Evolutionary conservation across 2,888 invertebrate genomes (phyloP), one percentile per base, ranked within the genome.

Genomic region (Dugesia japonica): DNA sequence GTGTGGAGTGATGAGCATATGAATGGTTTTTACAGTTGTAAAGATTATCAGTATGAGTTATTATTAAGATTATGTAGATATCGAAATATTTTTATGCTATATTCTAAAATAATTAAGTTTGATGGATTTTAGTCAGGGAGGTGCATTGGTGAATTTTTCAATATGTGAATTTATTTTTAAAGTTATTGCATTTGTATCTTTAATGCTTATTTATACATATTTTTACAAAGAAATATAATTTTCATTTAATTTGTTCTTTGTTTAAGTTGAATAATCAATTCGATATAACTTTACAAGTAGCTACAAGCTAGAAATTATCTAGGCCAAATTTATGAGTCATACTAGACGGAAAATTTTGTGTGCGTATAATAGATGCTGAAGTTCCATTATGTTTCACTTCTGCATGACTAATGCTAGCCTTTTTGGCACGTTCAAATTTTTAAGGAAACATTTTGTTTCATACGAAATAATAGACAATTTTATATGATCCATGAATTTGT

Each of bases 201-300:
- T 56, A 56, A 56, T 56, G 56, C 56, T 56, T 9, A n/a, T n/a
- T n/a, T 56, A 9, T 56, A 56, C 17, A 56, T 56, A 56, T 56
- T 56, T 56, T 56, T 56, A 56, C 56, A 56, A 56, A 56, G 56
- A 56, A 56, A 56, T 56, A 56, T 56, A 56, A 56, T 56, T 56
- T 56, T 56, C n/a, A 56, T 31, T 31, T 31, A 56, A 56, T 9
- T 38, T n/a, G 56, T 31, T 31, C 56, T 56, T 56, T 56, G 56
- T 56, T 56, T 17, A 13, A 20, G 56, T 13, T 56, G 56, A 13
- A 9, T 56, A 56, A 56, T 56, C 23, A 13, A 56, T 1, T 56
- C 7, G 13, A 13, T 31, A 31, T 7, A 31, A 31, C 17, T 13
- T 38, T 38, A 13, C 56, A 56, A 13, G 56, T 56, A 56, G 56